phyloP scores from a whole-genome alignment of 1,140 invertebrate genomes.

The Drosophila arizonae region DNA sequence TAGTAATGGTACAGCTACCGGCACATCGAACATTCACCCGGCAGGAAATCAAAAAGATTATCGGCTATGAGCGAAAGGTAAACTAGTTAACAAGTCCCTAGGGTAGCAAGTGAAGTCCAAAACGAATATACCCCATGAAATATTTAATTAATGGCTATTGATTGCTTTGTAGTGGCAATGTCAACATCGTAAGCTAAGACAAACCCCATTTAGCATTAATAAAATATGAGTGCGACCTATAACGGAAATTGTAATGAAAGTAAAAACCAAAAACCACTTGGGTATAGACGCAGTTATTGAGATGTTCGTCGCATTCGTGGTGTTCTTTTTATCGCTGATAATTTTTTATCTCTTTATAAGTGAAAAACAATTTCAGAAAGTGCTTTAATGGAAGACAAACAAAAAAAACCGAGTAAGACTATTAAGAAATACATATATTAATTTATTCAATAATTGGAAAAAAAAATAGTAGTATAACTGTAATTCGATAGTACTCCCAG shows the following conservation, averaged over 20 bases:
- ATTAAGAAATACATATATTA: no score
- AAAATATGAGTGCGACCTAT: conserved; percentile 29
- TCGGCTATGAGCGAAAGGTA: conserved; percentile 60
- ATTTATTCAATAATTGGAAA: no score
- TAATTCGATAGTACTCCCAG: no score
- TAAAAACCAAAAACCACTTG: conserved; percentile 18
- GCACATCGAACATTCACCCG: conserved; percentile 46
- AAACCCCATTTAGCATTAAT: conserved; percentile 47
- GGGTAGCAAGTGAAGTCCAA: background rate
- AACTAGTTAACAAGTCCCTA: background rate
- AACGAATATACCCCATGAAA: background rate
- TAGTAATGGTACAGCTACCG: conserved; percentile 60
- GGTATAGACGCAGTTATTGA: conserved; percentile 14
- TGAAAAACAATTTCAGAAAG: conserved; percentile 68
- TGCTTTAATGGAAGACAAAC: conserved; percentile 41
- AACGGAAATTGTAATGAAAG: conserved; percentile 2
- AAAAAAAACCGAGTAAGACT: conserved; percentile 14
- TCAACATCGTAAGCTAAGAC: conserved; percentile 23
- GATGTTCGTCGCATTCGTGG: conserved; percentile 61
- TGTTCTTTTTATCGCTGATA: conserved; percentile 65
- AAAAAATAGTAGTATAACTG: no score
- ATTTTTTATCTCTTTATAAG: conserved; percentile 69
- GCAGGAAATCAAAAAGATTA: conserved; percentile 53
- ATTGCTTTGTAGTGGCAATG: background rate
- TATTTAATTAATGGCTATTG: conserved; percentile 17